These are phyloP conservation scores for Chironomus striatipennis DNA, from an alignment of 1,140 invertebrate species.

Conservation along the genomic window DNA sequence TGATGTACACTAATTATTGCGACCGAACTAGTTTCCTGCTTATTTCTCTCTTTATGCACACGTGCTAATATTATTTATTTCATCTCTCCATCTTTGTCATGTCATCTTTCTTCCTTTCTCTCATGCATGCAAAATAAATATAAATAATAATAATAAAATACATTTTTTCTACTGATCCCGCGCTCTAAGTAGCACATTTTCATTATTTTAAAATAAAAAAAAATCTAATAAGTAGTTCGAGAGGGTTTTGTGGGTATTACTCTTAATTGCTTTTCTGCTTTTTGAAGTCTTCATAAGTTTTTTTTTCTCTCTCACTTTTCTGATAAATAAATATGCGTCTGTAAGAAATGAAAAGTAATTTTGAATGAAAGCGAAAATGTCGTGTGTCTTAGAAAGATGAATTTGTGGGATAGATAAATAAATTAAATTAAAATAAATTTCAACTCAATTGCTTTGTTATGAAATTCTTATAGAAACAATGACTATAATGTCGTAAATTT, in stretches of 20 bases:
- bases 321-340: not conserved
- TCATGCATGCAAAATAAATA: not conserved
- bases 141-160: no score
- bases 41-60: not conserved
- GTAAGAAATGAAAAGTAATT: no score
- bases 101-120: not conserved
- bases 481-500: no score
- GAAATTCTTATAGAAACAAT: no score
- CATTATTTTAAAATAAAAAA: not conserved
- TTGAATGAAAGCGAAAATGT: no score
- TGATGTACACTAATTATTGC: slow-evolving; percentile 10
- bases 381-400: no score
- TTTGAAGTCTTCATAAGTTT: not conserved
- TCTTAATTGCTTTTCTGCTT: not conserved
- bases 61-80: not conserved
- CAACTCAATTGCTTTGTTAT: no score
- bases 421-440: no score
- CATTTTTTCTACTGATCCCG: no score
- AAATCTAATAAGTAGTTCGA: not conserved
- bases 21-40: not conserved
- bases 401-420: no score
- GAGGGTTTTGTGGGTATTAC: not conserved
- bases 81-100: not conserved
- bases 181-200: not conserved
- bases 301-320: no score